Evolutionary conservation across 2,797 vertebrate species (phyloP), one percentile per base, ranked within the genome.

Genomic region (Carcharodon carcharias): DNA sequence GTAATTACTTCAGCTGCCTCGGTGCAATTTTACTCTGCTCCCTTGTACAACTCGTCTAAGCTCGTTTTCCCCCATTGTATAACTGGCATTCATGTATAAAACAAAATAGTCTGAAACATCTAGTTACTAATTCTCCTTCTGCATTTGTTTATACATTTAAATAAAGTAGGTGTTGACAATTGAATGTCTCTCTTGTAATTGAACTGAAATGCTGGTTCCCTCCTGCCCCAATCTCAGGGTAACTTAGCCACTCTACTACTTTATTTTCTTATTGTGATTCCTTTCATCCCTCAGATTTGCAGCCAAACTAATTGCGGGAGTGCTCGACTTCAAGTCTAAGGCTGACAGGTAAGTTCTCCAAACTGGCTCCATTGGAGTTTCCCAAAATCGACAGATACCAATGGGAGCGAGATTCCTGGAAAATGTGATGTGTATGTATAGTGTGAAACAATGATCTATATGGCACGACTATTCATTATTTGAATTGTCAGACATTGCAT

Each of bases 291-390:
- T 0, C 96, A 98, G 98, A 97, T 99, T 98, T 98, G 98, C 98
- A 18, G 98, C 98, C 8, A 98, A 98, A 96, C 97, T 99, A 96
- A 99, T 99, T 0, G 98, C 98, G n/a, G 98, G 98, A 0, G 98
- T 98, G 63, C 97, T 99, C 96, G 98, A 98, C 96, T 99, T 99
- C 97, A 99, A 98, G 96, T 97, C 97, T 97, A 98, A 97, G 97
- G 97, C 98, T 95, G 98, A 98, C 96, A 97, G 96, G 98, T 98
- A 96, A 98, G 98, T 96, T 31, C 35, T 40, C 35, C 89, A 12
- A n/a, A 61, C 54, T 56, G 28, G 35, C 35, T 58, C 26, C 56
- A 58, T 23, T 26, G 82, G 28, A 35, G 11, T 61, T 16, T 63
- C 12, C 12, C 88, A 63, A n/a, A 91, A 61, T 16, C 11, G 54